Evolutionary conservation across 2,797 vertebrate species (phyloP), one percentile per base, ranked within the genome.

Genomic region (Hoplostethus mediterraneus): DNA sequence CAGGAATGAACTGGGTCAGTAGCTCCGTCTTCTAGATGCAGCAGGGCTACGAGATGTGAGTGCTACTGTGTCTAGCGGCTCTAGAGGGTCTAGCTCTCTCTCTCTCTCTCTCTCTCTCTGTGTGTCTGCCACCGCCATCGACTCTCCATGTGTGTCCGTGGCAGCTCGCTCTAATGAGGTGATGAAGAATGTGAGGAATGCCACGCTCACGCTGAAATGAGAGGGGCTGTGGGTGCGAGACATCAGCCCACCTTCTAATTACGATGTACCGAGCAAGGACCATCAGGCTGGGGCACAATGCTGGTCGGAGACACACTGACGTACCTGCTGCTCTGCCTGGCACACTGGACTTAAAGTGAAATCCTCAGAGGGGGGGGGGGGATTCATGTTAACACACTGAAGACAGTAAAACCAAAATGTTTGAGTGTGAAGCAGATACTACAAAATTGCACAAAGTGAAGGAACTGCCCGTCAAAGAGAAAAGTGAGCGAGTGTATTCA

Each of bases 111-210:
- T 47, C 67, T 21, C 21, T 21, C 21, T 21, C 21, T 21, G 21
- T 21, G 21, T 21, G 67, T 79, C 82, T 74, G 83, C 85, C 87
- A 89, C 81, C 70, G 48, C 82, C 85, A 60, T 54, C 31, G 74
- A 71, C 88, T 88, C 85, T 79, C 57, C 73, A 54, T 89, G 84
- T 73, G 54, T 60, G 84, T 88, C 88, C 84, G 82, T 73, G 87
- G 87, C 75, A 67, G 86, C 85, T 88, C 72, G 30, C 87, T 87
- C 91, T 95, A 95, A 95, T 93, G 93, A 95, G 91, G 88, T 93
- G 91, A 86, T 83, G 63, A 90, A 92, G 94, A 95, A 95, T 94
- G 92, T 65, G 79, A 92, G 76, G 94, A 95, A 95, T 95, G 90
- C 91, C 87, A 81, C 77, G 88, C 83, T 91, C 90, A 89, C 47